A percentile compares a stretch with the other conserved stretches of the same genome.
These are phyloP conservation scores for Saimiri boliviensis DNA, from an alignment of 2,113 vertebrate genomes.

Conservation along the genomic window DNA sequence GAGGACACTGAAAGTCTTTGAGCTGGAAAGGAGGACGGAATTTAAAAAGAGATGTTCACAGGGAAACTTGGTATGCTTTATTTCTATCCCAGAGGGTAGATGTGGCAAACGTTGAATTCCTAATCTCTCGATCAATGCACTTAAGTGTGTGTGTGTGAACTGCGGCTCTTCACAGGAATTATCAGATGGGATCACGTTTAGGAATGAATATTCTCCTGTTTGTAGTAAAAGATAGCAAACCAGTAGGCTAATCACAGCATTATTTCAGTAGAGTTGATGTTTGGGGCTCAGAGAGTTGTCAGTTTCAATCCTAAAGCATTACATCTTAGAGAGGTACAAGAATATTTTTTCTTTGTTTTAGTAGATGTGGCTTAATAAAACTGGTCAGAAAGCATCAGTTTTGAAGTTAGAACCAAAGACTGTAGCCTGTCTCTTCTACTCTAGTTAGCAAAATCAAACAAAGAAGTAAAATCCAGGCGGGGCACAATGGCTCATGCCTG, in stretches of 20 bases:
- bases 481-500: too few species aligned
- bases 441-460: neutral
- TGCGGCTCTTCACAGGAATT: neutral
- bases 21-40: neutral
- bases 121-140: too few species aligned
- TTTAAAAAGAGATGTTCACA: accelerated
- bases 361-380: neutral
- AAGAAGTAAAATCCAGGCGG: neutral
- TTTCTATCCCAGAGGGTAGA: neutral
- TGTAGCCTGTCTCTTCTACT: neutral
- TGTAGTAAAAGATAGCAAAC: neutral
- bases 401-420: neutral
- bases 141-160: neutral
- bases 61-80: neutral
- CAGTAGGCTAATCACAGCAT: neutral
- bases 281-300: neutral
- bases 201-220: neutral
- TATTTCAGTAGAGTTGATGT: neutral
- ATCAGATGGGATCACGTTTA: neutral
- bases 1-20: neutral
- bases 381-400: neutral
- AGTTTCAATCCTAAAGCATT: neutral
- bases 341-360: neutral
- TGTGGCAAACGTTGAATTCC: neutral
- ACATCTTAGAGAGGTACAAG: neutral